Base-by-base conservation (phyloP, 2,888 invertebrate species). In the Amorpha juglandis region DNA sequence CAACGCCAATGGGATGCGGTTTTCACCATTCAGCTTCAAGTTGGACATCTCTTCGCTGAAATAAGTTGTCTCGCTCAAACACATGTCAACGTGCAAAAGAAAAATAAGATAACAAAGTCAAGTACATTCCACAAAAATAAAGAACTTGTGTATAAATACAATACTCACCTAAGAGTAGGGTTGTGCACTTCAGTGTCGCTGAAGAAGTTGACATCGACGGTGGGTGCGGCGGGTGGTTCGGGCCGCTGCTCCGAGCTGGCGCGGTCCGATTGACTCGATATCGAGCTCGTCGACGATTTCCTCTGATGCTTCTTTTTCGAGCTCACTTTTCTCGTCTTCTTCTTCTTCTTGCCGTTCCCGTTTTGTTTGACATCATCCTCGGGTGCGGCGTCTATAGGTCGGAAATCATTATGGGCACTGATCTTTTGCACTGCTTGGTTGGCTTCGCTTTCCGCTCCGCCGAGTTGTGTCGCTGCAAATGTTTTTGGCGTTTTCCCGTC, bases 181-280 rank as follows among this genome's bases (percentile, higher is more conserved):
- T 95, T 95, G n/a, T 96, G 96, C 63, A 97, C 93, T 92, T 99
- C 98, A 0, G 97, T 97, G 83, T 99, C 99, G 83, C 98, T 98
- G 90, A 97, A 98, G 93, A 98, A 98, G 84, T 98, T 85, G 72
- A 91, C 87, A 53, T 92, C 93, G 6, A 83, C 77, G 58, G 83
- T 72, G 7, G 90, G 82, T 67, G 89, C 76, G 7, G 90, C 79
- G 7, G 90, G 82, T 72, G 84, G 87, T 1, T 88, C 73, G 53
- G 82, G 75, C 16, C 92, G 87, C 71, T 89, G 87, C 70, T 94
- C 94, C 33, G 90, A 88, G 19, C 90, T 86, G n/a, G 92, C 89
- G 68, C 92, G 88, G 78, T 94, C 94, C 42, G 94, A 93, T 71
- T 93, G 93, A 75, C 94, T 93, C 35, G 93, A 92, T 63, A 93